Base-by-base conservation (phyloP, 2,797 vertebrate species). In the Galago senegalensis region DNA sequence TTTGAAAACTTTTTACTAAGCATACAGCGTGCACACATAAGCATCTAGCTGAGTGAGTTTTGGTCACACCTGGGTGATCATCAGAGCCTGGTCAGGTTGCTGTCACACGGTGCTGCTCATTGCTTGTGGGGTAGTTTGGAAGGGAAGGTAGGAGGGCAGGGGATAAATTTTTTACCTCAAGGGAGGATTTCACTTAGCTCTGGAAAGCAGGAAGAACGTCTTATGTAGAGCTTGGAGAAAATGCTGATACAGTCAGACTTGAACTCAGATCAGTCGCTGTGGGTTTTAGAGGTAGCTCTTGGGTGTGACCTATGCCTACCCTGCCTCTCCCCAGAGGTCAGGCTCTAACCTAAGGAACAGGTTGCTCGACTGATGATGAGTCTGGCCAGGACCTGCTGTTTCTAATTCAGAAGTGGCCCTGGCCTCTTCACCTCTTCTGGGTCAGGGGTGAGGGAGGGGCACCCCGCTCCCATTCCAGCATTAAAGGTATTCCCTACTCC, bases 401-500 rank as follows among this genome's bases (percentile, higher is more conserved):
- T 88, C 76, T 27, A 40, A 7, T 81, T 90, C 49, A 37, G n/a
- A 70, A 67, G 25, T 31, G 29, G 56, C 60, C 69, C 84, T 29
- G 12, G 79, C 58, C 60, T 40, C 53, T 72, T 88, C 23, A 20
- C 34, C 17, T 67, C 20, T 9, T 69, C 60, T 72, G 3, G 25
- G 31, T 23, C 0, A 0, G 77, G 12, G 27, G 5, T 13, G 2
- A 10, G 7, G 34, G 75, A 56, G 46, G 43, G 58, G 49, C 58
- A 88, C 43, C 82, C 40, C 46, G 29, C 93, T 96, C 7, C 0
- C 0, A 17, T 93, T 98, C 96, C 94, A 94, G 89, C 87, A 96
- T 72, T 61, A 88, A 67, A 27, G 8, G 86, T 0, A 70, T 97
- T 97, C 97, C 93, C 94, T 91, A 63, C 81, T 91, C 82, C 89